Conservation (phyloP, 2,797 vertebrate genomes). For the Platalea minor region DNA sequence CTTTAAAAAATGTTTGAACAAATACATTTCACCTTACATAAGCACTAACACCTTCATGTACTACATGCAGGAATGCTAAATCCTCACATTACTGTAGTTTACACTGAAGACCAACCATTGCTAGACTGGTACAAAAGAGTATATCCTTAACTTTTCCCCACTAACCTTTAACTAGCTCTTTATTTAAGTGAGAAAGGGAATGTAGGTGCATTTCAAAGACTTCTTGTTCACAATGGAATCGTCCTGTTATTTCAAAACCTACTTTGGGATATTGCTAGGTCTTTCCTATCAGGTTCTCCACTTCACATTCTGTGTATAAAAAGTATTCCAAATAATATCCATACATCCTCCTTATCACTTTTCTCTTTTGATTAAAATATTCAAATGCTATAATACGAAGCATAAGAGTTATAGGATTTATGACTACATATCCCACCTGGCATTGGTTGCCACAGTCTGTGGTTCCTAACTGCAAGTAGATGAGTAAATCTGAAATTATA, state of each 20-base stretch:
- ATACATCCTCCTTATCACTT: background rate
- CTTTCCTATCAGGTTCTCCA: background rate
- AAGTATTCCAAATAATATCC: background rate
- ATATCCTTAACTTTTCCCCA: background rate
- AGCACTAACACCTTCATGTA: background rate
- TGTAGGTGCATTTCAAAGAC: background rate
- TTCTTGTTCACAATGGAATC: background rate
- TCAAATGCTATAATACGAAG: background rate
- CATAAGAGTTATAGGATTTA: background rate
- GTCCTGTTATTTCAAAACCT: background rate
- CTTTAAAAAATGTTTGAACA: background rate
- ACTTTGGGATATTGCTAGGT: background rate
- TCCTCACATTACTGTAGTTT: background rate
- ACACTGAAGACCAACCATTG: background rate
- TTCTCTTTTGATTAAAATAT: background rate
- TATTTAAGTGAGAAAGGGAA: background rate
- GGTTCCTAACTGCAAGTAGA: background rate
- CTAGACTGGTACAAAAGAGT: background rate
- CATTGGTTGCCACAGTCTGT: background rate
- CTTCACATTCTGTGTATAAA: background rate
- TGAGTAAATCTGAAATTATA: slow-evolving; percentile 32
- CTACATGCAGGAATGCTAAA: background rate
- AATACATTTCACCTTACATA: background rate
- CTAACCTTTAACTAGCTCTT: background rate
- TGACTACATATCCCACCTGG: background rate